Evolutionary conservation across 1,140 invertebrate genomes (phyloP), one percentile per base, ranked within the genome.

Genomic region (Lanistes nyassanus): DNA sequence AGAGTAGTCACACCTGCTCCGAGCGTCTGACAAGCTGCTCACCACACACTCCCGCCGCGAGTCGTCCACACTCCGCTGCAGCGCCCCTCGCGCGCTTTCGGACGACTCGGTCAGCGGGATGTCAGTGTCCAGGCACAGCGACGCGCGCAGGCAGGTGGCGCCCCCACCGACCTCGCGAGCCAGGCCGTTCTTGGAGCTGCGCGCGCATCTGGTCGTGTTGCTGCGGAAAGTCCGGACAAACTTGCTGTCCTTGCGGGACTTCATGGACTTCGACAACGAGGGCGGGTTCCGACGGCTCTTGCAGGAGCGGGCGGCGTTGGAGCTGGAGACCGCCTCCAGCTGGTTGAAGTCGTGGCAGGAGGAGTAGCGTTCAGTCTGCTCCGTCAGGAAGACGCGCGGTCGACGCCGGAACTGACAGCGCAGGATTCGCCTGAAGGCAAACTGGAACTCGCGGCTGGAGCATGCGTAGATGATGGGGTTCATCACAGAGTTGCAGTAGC

Each of bases 401-500:
- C 78, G 76, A 7, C 75, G 29, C n/a, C 75, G 55, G 67, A 72
- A 80, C 62, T 72, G 69, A 60, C 82, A 84, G 36, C 66, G 70
- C 19, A 84, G 62, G 31, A 83, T 81, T 42, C 76, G 64, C 11
- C 79, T 71, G 72, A 91, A 91, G 31, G 89, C 89, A 55, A 96
- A 94, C 90, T 97, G 92, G 90, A 98, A 98, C 88, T 99, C 97
- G 86, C 94, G 92, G 88, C 95, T 97, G 95, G 96, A 98, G 84
- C 95, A 98, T 3, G 97, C 96, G 89, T 99, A 99, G 83, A 99
- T 99, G 69, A 98, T 94, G 2, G 97, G 97, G 91, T 98, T 98
- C 95, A 98, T 97, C 47, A 95, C 94, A 36, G 84, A 86, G 75
- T 89, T 89, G 68, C 83, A 86, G 76, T 89, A 89, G 75, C 97